These are phyloP conservation scores for Lamellibrachia columna DNA, from an alignment of 2,888 invertebrate genomes.

Conservation along the genomic window DNA sequence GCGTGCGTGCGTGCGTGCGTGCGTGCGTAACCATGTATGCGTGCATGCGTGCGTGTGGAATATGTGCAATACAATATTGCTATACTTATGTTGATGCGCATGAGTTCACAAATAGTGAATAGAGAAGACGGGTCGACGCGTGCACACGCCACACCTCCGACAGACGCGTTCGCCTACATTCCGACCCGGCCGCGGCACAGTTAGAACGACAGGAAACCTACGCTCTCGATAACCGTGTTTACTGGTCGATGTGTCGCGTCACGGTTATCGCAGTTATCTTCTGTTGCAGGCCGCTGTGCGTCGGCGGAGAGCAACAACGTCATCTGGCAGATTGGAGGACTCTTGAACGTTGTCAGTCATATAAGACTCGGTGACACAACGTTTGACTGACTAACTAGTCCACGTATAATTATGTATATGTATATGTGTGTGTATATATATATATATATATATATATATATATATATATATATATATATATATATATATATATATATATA, in stretches of 20 bases:
- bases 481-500: no score
- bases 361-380: no score
- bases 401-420: no score
- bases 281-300: not conserved
- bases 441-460: no score
- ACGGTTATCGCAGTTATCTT: not conserved
- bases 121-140: not conserved
- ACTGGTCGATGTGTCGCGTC: not conserved
- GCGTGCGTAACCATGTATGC: not conserved
- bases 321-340: not conserved
- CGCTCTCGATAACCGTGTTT: constrained; percentile 1
- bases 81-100: not conserved
- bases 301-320: not conserved
- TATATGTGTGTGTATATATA: no score
- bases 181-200: not conserved
- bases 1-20: not conserved
- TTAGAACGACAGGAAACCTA: not conserved
- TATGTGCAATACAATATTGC: not conserved
- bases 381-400: no score
- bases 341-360: no score
- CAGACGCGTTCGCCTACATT: not conserved
- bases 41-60: not conserved
- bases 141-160: not conserved
- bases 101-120: not conserved
- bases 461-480: no score